Evolutionary conservation across 2,797 vertebrate genomes (phyloP).

Genomic region (Gastrophryne carolinensis): DNA sequence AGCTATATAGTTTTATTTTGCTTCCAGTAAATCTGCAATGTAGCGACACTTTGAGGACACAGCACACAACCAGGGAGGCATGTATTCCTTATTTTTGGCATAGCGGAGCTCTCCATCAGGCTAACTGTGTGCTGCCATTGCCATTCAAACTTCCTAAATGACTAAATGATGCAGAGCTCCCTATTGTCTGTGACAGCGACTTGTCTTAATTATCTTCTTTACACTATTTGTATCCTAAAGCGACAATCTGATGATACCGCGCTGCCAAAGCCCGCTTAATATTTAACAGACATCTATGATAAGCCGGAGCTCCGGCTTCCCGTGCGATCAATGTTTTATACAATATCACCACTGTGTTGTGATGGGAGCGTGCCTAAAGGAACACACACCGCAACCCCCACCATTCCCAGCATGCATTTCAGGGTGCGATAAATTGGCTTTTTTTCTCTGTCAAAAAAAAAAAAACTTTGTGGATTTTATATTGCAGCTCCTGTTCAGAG

Average conservation of each 20-base stretch:
- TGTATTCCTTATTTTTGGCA: not conserved
- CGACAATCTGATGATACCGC: not conserved
- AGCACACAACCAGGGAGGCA: not conserved
- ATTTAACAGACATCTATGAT: not conserved
- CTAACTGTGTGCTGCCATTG: not conserved
- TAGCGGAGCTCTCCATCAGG: not conserved
- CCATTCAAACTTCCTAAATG: not conserved
- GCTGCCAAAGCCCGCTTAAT: not conserved
- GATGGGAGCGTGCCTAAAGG: not conserved
- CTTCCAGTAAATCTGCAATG: not conserved
- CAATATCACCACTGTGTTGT: not conserved
- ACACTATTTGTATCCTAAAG: not conserved
- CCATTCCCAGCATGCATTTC: too few species aligned
- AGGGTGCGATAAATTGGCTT: too few species aligned
- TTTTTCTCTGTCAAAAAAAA: too few species aligned
- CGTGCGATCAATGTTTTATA: not conserved
- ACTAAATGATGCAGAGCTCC: not conserved
- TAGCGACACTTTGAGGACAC: not conserved
- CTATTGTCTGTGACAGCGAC: not conserved
- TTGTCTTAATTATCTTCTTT: not conserved
- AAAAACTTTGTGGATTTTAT: conserved; percentile 43
- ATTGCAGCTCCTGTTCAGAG: conserved; percentile 84
- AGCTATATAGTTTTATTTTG: not conserved
- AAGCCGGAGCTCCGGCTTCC: not conserved
- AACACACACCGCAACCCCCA: not conserved